Conservation (phyloP, 2,113 vertebrate genomes). For the Polyodon spathula region DNA sequence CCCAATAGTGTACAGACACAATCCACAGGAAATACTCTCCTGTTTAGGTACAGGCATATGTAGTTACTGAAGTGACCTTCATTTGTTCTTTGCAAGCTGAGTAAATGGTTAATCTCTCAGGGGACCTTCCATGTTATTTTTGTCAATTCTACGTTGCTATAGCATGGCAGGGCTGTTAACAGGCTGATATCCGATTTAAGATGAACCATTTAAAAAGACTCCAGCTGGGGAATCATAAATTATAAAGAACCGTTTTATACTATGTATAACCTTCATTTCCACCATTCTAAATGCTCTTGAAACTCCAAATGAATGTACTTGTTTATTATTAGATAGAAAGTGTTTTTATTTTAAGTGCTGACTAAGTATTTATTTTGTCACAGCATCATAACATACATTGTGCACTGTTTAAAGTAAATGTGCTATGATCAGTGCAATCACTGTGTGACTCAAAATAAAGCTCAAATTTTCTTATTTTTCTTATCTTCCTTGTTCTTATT, state of each 20-base stretch:
- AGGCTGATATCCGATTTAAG: slow-evolving; percentile 52
- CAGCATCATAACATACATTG: no score
- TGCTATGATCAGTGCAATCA: no score
- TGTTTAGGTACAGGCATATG: background rate
- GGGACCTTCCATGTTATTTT: slow-evolving; percentile 47
- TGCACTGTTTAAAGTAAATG: no score
- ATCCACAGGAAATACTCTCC: background rate
- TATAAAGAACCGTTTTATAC: background rate
- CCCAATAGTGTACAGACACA: background rate
- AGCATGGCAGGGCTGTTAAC: slow-evolving; percentile 32
- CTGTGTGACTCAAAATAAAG: no score
- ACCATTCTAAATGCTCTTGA: background rate
- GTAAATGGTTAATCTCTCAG: slow-evolving; percentile 46
- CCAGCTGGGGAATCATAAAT: slow-evolving; percentile 10
- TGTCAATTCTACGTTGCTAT: slow-evolving; percentile 53
- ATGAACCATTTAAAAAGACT: slow-evolving; percentile 37
- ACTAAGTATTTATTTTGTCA: no score
- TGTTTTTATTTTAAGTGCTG: background rate
- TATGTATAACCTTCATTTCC: background rate
- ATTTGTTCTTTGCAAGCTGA: slow-evolving; percentile 49
- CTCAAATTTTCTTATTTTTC: no score
- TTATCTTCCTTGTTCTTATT: no score
- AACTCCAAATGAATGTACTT: background rate
- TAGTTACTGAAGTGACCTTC: slow-evolving; percentile 41
- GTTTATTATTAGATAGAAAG: background rate